Percentiles rank a stretch among this genome's conserved stretches.
phyloP scores from a whole-genome alignment of 2,888 invertebrate genomes.

The Xestoiulus laeticollis region DNA sequence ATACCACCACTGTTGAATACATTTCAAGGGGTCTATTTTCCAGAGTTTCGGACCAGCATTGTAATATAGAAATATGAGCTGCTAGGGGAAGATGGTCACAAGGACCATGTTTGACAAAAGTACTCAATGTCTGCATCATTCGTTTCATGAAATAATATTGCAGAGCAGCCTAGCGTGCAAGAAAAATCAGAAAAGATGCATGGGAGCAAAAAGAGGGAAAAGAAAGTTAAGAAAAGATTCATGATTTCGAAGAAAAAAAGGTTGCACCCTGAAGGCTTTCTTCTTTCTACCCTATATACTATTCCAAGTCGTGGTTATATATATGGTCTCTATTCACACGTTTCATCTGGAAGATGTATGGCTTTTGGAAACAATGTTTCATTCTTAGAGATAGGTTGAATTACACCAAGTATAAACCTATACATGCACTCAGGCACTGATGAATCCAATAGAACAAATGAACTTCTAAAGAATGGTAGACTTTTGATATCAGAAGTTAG shows the following conservation, averaged over 20 bases:
- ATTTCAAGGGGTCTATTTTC: neutral
- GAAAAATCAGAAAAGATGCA: slow-evolving; percentile 25
- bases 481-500: neutral
- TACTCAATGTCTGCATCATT: neutral
- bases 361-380: slow-evolving; percentile 34
- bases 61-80: neutral
- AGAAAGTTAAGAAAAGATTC: slow-evolving; percentile 30
- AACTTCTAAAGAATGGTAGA: neutral
- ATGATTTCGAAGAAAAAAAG: slow-evolving; percentile 35
- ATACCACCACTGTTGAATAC: neutral
- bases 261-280: slow-evolving; percentile 14
- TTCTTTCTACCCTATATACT: neutral
- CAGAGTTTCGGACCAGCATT: neutral
- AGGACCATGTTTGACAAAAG: neutral
- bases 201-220: neutral
- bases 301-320: slow-evolving; percentile 5
- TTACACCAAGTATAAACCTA: neutral
- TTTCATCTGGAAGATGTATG: slow-evolving; percentile 29
- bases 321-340: slow-evolving; percentile 3
- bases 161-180: neutral
- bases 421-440: neutral
- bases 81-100: slow-evolving; percentile 11
- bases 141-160: neutral
- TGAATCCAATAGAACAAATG: neutral
- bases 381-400: neutral